phyloP scores from a whole-genome alignment of 2,113 vertebrate species.

The Equus przewalskii region DNA sequence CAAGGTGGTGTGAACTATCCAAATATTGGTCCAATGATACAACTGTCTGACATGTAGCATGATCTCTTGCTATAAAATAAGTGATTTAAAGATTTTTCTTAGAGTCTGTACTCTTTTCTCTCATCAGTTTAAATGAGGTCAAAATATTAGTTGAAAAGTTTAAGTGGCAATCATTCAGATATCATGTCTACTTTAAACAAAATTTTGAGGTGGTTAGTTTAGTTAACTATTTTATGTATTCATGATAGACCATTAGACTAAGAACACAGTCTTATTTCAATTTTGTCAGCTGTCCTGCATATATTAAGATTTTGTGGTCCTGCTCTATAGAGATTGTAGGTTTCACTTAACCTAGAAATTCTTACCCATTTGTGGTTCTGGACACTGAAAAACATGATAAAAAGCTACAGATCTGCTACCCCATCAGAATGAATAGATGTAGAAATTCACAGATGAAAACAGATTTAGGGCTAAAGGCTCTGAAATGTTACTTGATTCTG shows the following conservation, averaged over 20 bases:
- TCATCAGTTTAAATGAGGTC: not conserved
- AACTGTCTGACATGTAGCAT: not conserved
- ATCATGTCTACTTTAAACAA: not conserved
- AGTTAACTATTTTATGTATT: not conserved
- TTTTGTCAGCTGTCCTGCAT: not conserved
- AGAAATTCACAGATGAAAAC: not conserved
- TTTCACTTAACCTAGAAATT: not conserved
- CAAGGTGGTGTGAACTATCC: not conserved
- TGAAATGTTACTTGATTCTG: not conserved
- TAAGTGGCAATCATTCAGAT: not conserved
- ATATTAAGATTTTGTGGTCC: not conserved
- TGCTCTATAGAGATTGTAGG: not conserved
- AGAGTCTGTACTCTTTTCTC: not conserved
- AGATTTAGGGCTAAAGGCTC: not conserved
- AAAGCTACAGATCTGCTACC: not conserved
- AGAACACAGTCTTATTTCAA: not conserved
- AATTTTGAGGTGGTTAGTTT: not conserved
- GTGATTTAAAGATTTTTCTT: slow-evolving; percentile 10
- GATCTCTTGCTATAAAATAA: not conserved
- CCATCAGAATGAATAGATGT: not conserved
- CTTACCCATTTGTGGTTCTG: not conserved
- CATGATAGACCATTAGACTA: not conserved
- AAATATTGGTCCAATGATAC: not conserved
- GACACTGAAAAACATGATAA: not conserved
- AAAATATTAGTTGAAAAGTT: slow-evolving; percentile 33